Evolutionary conservation across 2,797 vertebrate genomes (phyloP), one percentile per base, ranked within the genome.

Genomic region (Anguilla pacifica): DNA sequence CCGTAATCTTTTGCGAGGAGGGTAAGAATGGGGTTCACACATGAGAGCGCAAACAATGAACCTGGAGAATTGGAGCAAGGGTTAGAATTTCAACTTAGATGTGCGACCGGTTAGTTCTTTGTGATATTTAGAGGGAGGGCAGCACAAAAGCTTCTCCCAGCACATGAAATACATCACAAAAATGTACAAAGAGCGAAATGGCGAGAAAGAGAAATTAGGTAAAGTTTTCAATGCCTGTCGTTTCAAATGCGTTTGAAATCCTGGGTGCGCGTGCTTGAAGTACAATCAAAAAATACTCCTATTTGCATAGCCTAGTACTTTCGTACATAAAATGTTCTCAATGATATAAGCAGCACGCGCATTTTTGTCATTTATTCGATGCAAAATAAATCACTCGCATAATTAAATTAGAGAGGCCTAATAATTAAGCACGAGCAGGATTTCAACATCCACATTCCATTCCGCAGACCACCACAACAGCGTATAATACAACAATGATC

Each of bases 391-490:
- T 11, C 7, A 51, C 51, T 82, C 15, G 77, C 53, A 3, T 43
- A 17, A 86, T 49, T n/a, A 61, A 59, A 74, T 86, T 77, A 25
- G 19, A 15, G 61, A 87, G 81, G 82, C 77, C 79, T 57, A 61
- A 51, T 49, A 51, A 87, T 86, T 84, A 88, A 85, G 22, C 79
- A 53, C 43, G 82, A 85, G n/a, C 22, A 59, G n/a, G 28, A 84
- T 84, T 57, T 72, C 67, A 59, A n/a, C 61, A 67, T 53, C 79
- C 31, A 31, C 86, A 77, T 79, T 19, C 49, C 55, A n/a, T 49
- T 79, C 77, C 55, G 35, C 51, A 74, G 72, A 86, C 67, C 43
- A 84, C 67, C 0, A 82, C 59, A 28, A 6, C 83, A 13, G 83
- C 83, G 53, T n/a, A 35, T 53, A 59, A 84, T 57, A 84, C 83